phyloP scores from a whole-genome alignment of 2,888 invertebrate genomes.

The Watsonalla cultraria region DNA sequence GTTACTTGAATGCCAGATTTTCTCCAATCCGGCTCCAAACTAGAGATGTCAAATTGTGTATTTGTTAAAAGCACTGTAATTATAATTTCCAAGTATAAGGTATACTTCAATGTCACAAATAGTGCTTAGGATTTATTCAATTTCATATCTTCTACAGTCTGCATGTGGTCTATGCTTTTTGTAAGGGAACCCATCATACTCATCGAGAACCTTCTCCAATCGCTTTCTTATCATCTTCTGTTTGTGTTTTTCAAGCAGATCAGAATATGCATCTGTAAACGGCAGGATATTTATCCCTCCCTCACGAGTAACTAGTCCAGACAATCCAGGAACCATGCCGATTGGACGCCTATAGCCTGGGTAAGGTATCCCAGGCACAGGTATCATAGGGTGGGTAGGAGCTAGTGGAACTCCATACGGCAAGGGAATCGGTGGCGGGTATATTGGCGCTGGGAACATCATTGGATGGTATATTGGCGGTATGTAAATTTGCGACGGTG shows the following conservation, averaged over 20 bases:
- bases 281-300: conserved; percentile 65
- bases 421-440: conserved; percentile 7
- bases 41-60: too few relatives aligned
- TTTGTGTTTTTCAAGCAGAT: conserved; percentile 53
- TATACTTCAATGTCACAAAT: not conserved
- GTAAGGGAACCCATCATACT: conserved; percentile 29
- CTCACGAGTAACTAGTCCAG: conserved; percentile 47
- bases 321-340: conserved; percentile 54
- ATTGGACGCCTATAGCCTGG: conserved; percentile 16
- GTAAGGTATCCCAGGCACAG: conserved; percentile 9
- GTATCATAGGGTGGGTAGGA: conserved; percentile 29
- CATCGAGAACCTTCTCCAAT: conserved; percentile 33
- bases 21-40: too few relatives aligned
- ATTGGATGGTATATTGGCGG: conserved; percentile 7
- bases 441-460: not conserved
- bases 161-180: conserved; percentile 4
- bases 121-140: not conserved
- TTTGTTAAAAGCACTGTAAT: too few relatives aligned
- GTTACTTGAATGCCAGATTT: too few relatives aligned
- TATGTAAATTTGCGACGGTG: conserved; percentile 14
- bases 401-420: conserved; percentile 31
- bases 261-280: conserved; percentile 60
- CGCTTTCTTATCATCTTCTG: conserved; percentile 46
- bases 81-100: too few relatives aligned
- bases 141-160: not conserved